Evolutionary conservation across 2,113 vertebrate genomes (phyloP), one percentile per base, ranked within the genome.

Genomic region (Stigmatopora argus): DNA sequence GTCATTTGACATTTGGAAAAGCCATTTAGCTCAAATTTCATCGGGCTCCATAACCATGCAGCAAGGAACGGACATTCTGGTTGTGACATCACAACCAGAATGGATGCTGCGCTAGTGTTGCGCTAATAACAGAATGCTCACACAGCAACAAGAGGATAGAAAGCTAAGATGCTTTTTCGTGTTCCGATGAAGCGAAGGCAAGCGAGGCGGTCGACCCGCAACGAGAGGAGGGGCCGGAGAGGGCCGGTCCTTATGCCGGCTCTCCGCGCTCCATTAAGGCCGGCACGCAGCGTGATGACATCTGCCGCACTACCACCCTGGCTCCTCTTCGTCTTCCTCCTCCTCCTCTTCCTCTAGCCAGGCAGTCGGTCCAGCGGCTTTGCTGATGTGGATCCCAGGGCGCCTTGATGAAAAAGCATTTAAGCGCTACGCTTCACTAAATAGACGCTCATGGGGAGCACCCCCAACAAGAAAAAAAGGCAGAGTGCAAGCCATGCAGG

Each of bases 361-460:
- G 72, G 52, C 74, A 34, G 35, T 3, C 15, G 64, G 72, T 76
- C 75, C 67, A 56, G 65, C 10, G 34, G 48, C 73, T 75, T 83
- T 87, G 86, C 86, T 87, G 86, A 89, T 86, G 83, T 81, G 81
- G 83, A 88, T 86, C 88, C 86, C 84, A 81, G 78, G 86, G 84
- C 70, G 84, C 78, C 71, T 78, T 82, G 67, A 81, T 82, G 84
- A 86, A 85, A 87, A 87, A 79, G 71, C 85, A 85, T 88, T 88
- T 85, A 87, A 87, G 84, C 86, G 80, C 71, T 46, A 61, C 52
- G 83, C 84, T 67, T 79, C 79, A 70, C 78, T 86, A 85, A 85
- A 87, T 72, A 83, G 79, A 74, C 65, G 71, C 70, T 78, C 68
- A 6, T 4, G 58, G 48, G 66, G 64, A 67, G 80, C 75, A 31